Conservation (phyloP, 1,140 invertebrate species). For the Temnothorax longispinosus region DNA sequence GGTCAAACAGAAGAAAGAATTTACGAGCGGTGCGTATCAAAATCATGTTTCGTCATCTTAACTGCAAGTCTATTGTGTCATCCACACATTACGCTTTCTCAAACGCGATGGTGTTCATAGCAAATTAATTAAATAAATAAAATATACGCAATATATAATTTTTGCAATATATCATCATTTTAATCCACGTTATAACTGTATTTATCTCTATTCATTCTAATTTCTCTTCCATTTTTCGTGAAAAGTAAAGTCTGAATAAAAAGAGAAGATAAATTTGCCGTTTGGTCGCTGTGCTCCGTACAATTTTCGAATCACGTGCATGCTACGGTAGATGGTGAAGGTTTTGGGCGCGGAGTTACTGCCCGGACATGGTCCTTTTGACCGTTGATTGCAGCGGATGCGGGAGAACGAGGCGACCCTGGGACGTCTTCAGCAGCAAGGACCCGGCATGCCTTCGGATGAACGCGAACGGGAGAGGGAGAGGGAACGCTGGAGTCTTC, state of each 20-base stretch:
- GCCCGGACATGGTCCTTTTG: conserved; percentile 87
- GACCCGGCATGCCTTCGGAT: conserved; percentile 79
- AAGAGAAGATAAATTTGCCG: conserved; percentile 12
- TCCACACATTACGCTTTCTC: neutral
- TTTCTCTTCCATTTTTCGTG: neutral
- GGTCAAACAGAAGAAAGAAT: neutral
- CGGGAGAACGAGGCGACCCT: conserved; percentile 91
- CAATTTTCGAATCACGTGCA: conserved; percentile 50
- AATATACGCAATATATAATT: neutral
- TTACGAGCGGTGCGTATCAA: neutral
- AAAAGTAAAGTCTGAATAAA: neutral
- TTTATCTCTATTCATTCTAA: neutral
- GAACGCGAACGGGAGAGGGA: conserved; percentile 93
- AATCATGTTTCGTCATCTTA: neutral
- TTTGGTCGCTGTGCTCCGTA: conserved; percentile 18
- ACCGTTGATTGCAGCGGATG: conserved; percentile 88
- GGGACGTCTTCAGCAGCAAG: conserved; percentile 86
- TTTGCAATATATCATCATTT: neutral
- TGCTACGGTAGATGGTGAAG: conserved; percentile 64
- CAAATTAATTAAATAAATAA: neutral
- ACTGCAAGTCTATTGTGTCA: neutral
- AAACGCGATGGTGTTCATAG: neutral
- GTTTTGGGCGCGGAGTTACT: conserved; percentile 82
- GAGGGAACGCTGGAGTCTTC: conserved; percentile 94
- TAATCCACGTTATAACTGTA: neutral